phyloP scores from a whole-genome alignment of 2,797 vertebrate genomes.

The Alfaro cultratus region DNA sequence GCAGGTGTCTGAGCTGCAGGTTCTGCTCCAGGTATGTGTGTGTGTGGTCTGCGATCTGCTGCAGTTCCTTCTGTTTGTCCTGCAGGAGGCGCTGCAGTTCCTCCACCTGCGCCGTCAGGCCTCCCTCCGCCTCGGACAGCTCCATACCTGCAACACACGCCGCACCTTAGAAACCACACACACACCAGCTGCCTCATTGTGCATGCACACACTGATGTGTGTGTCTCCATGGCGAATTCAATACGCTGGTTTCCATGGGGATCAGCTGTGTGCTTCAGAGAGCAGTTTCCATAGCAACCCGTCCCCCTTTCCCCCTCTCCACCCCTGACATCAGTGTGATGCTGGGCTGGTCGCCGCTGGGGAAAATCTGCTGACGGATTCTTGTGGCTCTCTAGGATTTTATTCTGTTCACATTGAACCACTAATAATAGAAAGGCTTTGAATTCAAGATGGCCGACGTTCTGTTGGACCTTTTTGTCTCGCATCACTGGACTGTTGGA shows the following conservation, averaged over 20 bases:
- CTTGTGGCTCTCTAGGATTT: background rate
- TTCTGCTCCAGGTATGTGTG: conserved; percentile 96
- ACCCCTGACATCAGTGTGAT: conserved; percentile 22
- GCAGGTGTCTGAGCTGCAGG: conserved; percentile 95
- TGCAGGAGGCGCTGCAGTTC: conserved; percentile 94
- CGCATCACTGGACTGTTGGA: background rate
- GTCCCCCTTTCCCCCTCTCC: conserved; percentile 40
- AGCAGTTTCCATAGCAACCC: conserved; percentile 80
- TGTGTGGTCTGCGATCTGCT: conserved; percentile 94
- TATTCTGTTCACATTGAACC: background rate
- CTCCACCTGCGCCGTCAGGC: conserved; percentile 92
- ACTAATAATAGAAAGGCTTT: background rate
- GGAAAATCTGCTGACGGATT: background rate
- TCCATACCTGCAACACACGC: conserved; percentile 86
- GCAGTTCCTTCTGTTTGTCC: conserved; percentile 95
- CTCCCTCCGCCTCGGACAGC: conserved; percentile 91
- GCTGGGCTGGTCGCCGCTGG: conserved; percentile 19
- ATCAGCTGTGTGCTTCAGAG: conserved; percentile 75
- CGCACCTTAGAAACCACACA: background rate
- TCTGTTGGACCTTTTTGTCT: conserved; percentile 1
- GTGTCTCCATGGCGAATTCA: conserved; percentile 74
- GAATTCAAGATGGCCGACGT: background rate
- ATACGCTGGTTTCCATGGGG: conserved; percentile 76
- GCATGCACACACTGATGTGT: conserved; percentile 16
- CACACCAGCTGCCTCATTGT: conserved; percentile 1